Evolutionary conservation across 2,113 vertebrate genomes (phyloP), one percentile per base, ranked within the genome.

Genomic region (Scalopus aquaticus): DNA sequence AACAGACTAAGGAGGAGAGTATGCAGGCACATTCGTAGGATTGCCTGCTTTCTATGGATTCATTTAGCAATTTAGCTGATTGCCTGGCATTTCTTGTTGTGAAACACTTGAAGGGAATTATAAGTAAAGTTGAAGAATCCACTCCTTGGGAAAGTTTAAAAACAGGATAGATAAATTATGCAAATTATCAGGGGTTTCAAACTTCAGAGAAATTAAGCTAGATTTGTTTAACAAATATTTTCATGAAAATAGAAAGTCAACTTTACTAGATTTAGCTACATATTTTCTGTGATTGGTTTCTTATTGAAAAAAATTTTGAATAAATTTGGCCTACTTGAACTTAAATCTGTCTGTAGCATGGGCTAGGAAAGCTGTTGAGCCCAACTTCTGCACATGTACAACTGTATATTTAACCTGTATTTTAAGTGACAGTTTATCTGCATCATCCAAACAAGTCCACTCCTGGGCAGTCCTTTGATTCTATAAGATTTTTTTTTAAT

Each of bases 201-300:
- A 79, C 84, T 82, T 76, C 24, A 65, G 72, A 93, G 58, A 96
- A 91, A 96, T 95, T 88, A 90, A 49, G 54, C 49, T 90, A 74
- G 37, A 96, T 88, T 93, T 95, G 92, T 91, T 89, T 91, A 64
- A 82, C 28, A 64, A 60, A 83, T 37, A 42, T 62, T 83, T 95
- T 95, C 92, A 92, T 88, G 90, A 95, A 93, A 89, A 93, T 72
- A 24, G 24, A 72, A 72, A n/a, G 39, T 79, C 60, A 65, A 78
- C 90, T 86, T 73, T 70, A 22, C 32, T 70, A 60, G 54, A 80
- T 22, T 93, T 86, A 72, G 46, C 56, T 67, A 72, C 51, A 35
- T 92, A 56, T 73, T 91, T 95, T 90, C 65, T 88, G 56, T 64
- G 82, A 92, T 17, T 79, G 35, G 44, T 70, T 62, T 16, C 39